A percentile compares a stretch with the other conserved stretches of the same genome.
These are phyloP conservation scores for Galago senegalensis DNA, from an alignment of 2,797 vertebrate species.

Conservation along the genomic window DNA sequence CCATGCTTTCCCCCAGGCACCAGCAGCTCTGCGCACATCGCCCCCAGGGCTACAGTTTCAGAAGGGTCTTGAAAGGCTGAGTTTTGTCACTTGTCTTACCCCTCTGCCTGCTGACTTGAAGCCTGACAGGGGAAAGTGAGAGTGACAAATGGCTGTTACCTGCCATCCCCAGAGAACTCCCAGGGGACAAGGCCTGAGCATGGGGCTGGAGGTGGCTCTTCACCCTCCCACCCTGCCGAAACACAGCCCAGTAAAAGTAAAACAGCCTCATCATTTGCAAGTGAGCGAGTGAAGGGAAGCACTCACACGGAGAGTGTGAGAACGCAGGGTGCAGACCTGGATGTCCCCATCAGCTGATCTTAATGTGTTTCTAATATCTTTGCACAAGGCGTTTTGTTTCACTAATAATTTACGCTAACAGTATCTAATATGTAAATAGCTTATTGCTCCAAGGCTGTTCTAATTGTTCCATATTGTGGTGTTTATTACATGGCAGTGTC, in stretches of 20 bases:
- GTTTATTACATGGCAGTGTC: conserved; percentile 43
- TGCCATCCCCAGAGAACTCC: conserved; percentile 6
- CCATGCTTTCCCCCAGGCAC: background rate
- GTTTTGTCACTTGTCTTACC: background rate
- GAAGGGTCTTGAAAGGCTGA: background rate
- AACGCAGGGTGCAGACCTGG: background rate
- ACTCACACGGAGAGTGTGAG: background rate
- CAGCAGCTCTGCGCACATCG: background rate
- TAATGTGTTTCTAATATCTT: conserved; percentile 46
- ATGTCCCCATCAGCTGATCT: background rate
- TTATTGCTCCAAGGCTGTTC: conserved; percentile 28
- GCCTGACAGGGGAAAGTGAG: background rate
- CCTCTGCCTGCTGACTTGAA: conserved; percentile 29
- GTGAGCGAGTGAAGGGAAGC: background rate
- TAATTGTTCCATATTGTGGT: conserved; percentile 31
- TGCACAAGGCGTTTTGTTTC: conserved; percentile 36
- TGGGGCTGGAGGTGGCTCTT: background rate
- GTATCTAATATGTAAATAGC: conserved; percentile 45
- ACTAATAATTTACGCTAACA: conserved; percentile 40
- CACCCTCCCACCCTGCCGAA: background rate
- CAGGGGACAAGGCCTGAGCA: background rate
- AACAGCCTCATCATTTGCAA: conserved; percentile 52
- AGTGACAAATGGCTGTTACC: background rate
- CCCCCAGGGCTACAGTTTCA: background rate
- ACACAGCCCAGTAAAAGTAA: conserved; percentile 8